A percentile compares a stretch with the other conserved stretches of the same genome.
Evolutionary conservation across 2,797 vertebrate genomes (phyloP).

Genomic region (Mareca strepera): DNA sequence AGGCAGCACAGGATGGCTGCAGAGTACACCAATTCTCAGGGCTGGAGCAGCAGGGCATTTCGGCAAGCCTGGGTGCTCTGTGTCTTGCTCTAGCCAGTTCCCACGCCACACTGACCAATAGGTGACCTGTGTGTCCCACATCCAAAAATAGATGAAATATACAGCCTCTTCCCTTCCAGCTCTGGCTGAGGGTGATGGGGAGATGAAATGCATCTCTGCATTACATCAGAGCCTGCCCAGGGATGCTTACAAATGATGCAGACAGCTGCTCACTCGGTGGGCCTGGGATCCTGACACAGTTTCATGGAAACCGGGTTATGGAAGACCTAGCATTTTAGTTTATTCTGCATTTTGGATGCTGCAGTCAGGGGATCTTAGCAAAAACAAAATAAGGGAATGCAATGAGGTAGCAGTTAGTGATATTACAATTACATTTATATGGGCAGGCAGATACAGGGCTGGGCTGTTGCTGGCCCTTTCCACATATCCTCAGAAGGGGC

Average conservation of each 20-base stretch:
- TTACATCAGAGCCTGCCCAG: not conserved
- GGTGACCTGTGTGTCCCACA: not conserved
- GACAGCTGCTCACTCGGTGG: not conserved
- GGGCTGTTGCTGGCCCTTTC: not conserved
- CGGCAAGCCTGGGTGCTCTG: not conserved
- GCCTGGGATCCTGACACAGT: not conserved
- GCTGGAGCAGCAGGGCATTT: not conserved
- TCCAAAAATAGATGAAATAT: not conserved
- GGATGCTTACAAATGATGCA: not conserved
- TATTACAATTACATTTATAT: not conserved
- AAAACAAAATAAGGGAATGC: rapidly evolving
- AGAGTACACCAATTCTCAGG: not conserved
- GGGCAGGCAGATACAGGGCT: not conserved
- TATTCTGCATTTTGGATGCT: not conserved
- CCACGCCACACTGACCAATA: not conserved
- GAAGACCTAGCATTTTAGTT: not conserved
- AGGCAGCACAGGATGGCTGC: rapidly evolving
- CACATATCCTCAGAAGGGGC: not conserved
- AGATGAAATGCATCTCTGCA: not conserved
- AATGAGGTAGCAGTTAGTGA: not conserved
- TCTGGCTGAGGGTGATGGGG: not conserved
- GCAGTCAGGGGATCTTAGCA: not conserved
- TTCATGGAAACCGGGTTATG: not conserved
- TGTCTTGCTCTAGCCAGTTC: not conserved
- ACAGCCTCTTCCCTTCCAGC: not conserved